A percentile compares a stretch with the other conserved stretches of the same genome.
phyloP scores from a whole-genome alignment of 2,888 invertebrate species.

The Aphidoletes aphidimyza region DNA sequence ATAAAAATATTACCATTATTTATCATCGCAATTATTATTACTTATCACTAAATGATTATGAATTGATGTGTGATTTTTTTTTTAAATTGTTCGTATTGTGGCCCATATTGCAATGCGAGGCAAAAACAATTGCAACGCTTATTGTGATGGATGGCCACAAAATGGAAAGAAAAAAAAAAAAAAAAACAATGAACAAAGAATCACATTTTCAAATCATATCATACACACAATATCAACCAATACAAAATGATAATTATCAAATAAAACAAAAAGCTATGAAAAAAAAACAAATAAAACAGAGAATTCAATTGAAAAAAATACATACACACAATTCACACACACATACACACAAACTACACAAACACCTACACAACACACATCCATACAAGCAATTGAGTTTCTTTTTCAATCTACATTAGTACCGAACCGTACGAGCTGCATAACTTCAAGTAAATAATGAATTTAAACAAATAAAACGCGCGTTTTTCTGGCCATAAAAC shows the following conservation, averaged over 20 bases:
- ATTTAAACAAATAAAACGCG: not conserved
- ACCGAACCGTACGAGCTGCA: not conserved
- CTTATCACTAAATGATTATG: constrained; percentile 1
- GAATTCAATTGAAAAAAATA: not conserved
- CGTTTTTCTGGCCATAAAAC: too few relatives aligned
- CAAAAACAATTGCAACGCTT: not conserved
- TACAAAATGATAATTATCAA: constrained; percentile 42
- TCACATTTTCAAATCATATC: not conserved
- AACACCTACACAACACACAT: constrained; percentile 41
- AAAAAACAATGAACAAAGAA: not conserved
- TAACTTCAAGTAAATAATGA: not conserved
- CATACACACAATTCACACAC: not conserved
- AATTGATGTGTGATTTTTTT: constrained; percentile 20
- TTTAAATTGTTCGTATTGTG: not conserved
- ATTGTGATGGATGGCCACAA: too few relatives aligned
- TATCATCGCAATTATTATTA: constrained; percentile 51
- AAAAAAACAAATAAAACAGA: not conserved
- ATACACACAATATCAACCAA: constrained; percentile 14
- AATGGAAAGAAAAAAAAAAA: not conserved
- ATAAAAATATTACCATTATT: constrained; percentile 51
- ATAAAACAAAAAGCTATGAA: not conserved
- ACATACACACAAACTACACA: not conserved
- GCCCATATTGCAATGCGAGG: not conserved
- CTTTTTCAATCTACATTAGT: constrained; percentile 27
- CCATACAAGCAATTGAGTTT: constrained; percentile 47